Percentiles rank a stretch among this genome's conserved stretches.
phyloP scores from a whole-genome alignment of 2,797 vertebrate species.

The Hafferia zeledoni region DNA sequence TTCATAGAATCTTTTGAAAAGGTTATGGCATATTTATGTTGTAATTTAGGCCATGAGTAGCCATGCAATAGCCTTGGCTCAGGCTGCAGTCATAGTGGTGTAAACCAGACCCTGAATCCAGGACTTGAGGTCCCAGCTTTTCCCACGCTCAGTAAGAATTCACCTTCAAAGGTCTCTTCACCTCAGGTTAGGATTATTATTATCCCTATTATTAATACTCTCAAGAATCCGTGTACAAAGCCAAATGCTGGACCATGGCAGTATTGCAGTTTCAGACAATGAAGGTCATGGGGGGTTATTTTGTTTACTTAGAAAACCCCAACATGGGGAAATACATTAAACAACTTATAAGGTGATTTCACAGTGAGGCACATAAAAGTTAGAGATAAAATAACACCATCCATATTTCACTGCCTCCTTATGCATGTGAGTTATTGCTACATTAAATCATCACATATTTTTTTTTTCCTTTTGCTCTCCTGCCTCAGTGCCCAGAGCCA shows the following conservation, averaged over 20 bases:
- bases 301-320: not conserved
- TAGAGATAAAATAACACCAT: fast-evolving
- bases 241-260: not conserved
- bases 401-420: not conserved
- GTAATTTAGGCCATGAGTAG: not conserved
- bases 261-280: not conserved
- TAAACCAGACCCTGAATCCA: not conserved
- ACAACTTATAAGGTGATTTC: not conserved
- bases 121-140: not conserved
- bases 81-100: not conserved
- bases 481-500: fast-evolving
- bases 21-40: not conserved
- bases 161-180: not conserved
- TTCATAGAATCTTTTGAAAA: not conserved
- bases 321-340: not conserved
- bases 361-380: not conserved
- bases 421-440: not conserved
- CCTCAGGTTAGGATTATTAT: not conserved
- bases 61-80: not conserved
- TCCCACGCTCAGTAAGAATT: not conserved
- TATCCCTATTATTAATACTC: not conserved
- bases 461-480: not conserved
- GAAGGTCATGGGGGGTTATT: fast-evolving
- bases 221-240: not conserved
- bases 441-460: not conserved